Base-by-base conservation (phyloP, 1,140 invertebrate genomes). In the Kradibia gibbosae region DNA sequence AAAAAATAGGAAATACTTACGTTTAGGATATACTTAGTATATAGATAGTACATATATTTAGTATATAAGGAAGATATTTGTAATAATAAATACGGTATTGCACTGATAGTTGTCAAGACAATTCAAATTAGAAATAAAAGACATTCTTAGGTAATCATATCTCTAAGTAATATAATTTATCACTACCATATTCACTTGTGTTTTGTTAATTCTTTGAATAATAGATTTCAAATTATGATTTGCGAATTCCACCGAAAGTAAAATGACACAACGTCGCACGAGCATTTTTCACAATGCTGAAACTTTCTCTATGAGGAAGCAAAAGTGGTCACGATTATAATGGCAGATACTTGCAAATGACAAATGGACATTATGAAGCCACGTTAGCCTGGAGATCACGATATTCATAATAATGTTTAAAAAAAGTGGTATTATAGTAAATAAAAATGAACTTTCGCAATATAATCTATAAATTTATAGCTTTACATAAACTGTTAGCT, bases 221-320 rank as follows among this genome's bases (percentile, higher is more conserved):
- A 70, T 78, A 31, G 65, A 53, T 70, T 53, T 25, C 20, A 78
- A 78, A 72, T 79, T 71, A 79, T 71, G 65, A 25, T 62, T 55
- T 57, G 50, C 31, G 50, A 73, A 73, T 73, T 73, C 73, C 25
- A 48, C 39, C 28, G 28, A 34, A 48, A 39, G 25, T 2, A 34
- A 73, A 45, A 50, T 45, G 55, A 60, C 45, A 36, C 53, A 42
- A 31, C 67, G 78, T 62, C 70, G 70, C 53, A 48, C 34, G n/a
- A 25, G 25, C 28, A 75, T 75, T 80, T 80, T 80, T 80, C 45
- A 67, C n/a, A 72, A 81, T 77, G 34, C 50, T 36, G 20, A 45
- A 70, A 81, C 80, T 81, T 81, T 81, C 80, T 76, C 80, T 71
- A 71, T 31, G 73, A 76, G 80, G 80, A 81, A 76, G 80, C 73